Evolutionary conservation across 1,140 invertebrate genomes (phyloP).

Genomic region (Medauroidea extradentata): DNA sequence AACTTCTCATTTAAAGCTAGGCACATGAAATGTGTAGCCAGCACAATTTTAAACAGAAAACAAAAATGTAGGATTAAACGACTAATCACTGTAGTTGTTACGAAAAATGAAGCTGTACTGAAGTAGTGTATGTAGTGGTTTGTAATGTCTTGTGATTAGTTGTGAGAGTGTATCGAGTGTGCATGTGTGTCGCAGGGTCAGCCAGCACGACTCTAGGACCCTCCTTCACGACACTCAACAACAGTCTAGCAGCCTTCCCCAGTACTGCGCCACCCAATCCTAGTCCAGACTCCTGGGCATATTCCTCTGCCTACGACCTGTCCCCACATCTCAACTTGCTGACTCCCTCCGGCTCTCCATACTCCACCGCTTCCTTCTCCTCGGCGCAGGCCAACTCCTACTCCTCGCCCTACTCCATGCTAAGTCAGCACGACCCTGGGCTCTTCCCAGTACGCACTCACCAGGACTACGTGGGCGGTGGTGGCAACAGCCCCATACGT

Average conservation of each 20-base stretch:
- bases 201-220: constrained; percentile 31
- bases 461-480: neutral
- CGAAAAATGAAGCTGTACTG: no score
- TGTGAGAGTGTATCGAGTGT: no score
- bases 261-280: constrained; percentile 51
- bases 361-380: constrained; percentile 53
- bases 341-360: constrained; percentile 61
- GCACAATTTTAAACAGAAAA: no score
- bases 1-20: no score
- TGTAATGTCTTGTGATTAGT: no score
- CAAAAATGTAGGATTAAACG: no score
- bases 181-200: constrained; percentile 17
- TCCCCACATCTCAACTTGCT: constrained; percentile 65
- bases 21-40: no score
- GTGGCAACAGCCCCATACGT: neutral
- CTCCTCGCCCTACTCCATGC: constrained; percentile 38
- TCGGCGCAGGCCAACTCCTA: constrained; percentile 37
- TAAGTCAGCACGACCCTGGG: constrained; percentile 61
- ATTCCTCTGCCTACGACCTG: constrained; percentile 69
- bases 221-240: constrained; percentile 58
- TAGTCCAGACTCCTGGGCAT: constrained; percentile 61
- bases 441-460: constrained; percentile 50
- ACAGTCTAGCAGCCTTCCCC: constrained; percentile 58
- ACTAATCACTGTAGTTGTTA: no score
- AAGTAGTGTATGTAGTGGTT: no score